Conservation (phyloP, 2,113 vertebrate species). For the Lepidothrix coronata region DNA sequence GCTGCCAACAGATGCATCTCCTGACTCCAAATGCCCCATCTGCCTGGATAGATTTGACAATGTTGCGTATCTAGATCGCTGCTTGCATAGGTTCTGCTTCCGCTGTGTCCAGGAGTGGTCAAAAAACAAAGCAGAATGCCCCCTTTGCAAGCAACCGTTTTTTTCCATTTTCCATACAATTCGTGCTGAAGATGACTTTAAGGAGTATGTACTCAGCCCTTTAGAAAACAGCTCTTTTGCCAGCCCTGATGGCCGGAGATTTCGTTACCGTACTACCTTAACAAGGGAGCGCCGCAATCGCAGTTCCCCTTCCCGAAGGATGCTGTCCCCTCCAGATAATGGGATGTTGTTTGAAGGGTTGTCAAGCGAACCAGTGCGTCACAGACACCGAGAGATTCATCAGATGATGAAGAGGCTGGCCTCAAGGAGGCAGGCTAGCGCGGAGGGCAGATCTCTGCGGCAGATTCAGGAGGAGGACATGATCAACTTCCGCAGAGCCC, state of each 20-base stretch:
- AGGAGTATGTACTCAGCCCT: conserved; percentile 84
- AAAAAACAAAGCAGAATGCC: conserved; percentile 97
- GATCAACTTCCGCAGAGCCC: conserved; percentile 87
- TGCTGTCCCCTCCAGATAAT: conserved; percentile 78
- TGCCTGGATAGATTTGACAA: conserved; percentile 95
- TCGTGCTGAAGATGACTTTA: conserved; percentile 90
- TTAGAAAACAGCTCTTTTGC: conserved; percentile 79
- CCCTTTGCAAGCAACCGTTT: conserved; percentile 95
- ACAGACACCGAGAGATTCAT: conserved; percentile 75
- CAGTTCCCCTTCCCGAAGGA: conserved; percentile 61
- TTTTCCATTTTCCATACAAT: conserved; percentile 92
- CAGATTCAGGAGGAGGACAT: conserved; percentile 87
- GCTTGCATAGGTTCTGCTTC: conserved; percentile 95
- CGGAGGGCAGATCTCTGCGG: conserved; percentile 76
- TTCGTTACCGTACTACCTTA: conserved; percentile 89
- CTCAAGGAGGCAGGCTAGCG: conserved; percentile 75
- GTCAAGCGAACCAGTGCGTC: conserved; percentile 29
- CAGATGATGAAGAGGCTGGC: conserved; percentile 82
- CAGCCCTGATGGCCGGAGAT: conserved; percentile 80
- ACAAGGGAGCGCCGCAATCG: conserved; percentile 71
- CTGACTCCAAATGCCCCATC: conserved; percentile 96
- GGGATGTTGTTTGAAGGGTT: conserved; percentile 85
- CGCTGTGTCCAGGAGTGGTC: conserved; percentile 95
- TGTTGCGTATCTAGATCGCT: conserved; percentile 87
- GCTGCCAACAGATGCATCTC: conserved; percentile 82